These are phyloP conservation scores for Tortrix viridana DNA, from an alignment of 2,888 invertebrate genomes.

Conservation along the genomic window DNA sequence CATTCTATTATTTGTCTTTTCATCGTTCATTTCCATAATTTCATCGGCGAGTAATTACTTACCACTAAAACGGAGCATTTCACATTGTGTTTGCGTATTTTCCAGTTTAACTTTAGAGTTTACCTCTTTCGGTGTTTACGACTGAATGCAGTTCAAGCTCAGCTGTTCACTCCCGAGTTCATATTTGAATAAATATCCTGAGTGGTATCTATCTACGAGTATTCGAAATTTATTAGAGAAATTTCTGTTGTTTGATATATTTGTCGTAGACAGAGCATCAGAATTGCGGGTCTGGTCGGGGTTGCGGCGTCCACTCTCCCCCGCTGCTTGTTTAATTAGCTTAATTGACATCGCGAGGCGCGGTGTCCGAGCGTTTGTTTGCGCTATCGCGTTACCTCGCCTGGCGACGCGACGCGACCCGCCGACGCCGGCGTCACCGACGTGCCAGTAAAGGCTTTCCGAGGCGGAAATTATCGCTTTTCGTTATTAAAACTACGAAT, in stretches of 20 bases:
- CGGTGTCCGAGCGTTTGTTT: constrained; percentile 82
- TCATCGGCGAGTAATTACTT: constrained; percentile 81
- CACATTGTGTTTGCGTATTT: constrained; percentile 79
- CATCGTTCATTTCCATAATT: constrained; percentile 84
- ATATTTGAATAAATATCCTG: constrained; percentile 22
- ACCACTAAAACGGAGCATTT: constrained; percentile 74
- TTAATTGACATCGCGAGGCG: constrained; percentile 83
- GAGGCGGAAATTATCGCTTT: constrained; percentile 1
- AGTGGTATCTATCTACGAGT: constrained; percentile 53
- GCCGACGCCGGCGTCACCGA: constrained; percentile 35
- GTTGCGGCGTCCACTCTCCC: constrained; percentile 62
- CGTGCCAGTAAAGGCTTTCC: constrained; percentile 14
- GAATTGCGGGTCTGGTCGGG: constrained; percentile 51
- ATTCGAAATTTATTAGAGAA: constrained; percentile 63
- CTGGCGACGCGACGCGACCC: constrained; percentile 50
- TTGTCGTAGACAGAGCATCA: constrained; percentile 41
- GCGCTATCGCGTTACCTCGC: constrained; percentile 75
- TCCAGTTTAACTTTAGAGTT: constrained; percentile 67
- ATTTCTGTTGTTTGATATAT: constrained; percentile 70
- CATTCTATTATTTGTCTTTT: constrained; percentile 85
- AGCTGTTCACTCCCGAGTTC: constrained; percentile 31
- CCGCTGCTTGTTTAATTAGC: constrained; percentile 81
- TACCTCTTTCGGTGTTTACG: constrained; percentile 43
- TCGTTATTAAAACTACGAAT: constrained; percentile 4
- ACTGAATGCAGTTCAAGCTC: constrained; percentile 30